phyloP scores from a whole-genome alignment of 2,888 invertebrate genomes.

The Polia nebulosa region DNA sequence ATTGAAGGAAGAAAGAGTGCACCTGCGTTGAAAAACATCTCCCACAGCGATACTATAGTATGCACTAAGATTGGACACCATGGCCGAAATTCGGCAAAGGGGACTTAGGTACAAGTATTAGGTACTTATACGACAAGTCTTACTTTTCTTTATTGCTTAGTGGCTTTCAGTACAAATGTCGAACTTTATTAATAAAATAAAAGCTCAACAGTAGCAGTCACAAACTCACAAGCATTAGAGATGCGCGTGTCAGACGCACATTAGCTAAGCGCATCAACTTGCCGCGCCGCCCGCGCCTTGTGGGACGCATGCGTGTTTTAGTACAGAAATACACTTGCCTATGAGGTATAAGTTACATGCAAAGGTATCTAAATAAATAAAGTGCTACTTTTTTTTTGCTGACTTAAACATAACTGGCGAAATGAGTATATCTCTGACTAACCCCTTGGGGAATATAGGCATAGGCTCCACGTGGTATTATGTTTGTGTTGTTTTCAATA shows the following conservation, averaged over 20 bases:
- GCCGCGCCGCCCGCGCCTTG: constrained; percentile 4
- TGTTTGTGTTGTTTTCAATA: not conserved
- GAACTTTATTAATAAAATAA: no score
- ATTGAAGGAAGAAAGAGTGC: not conserved
- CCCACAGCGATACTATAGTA: no score
- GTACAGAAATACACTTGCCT: not conserved
- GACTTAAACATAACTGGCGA: not conserved
- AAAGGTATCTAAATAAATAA: not conserved
- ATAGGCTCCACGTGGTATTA: not conserved
- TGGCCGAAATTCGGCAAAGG: not conserved
- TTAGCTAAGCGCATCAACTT: constrained; percentile 13
- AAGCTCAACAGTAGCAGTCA: constrained; percentile 12
- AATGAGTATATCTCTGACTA: not conserved
- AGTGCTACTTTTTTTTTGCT: not conserved
- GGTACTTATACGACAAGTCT: no score
- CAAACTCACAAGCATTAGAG: constrained; percentile 7
- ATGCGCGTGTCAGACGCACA: constrained; percentile 36
- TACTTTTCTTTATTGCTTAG: no score
- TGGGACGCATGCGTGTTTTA: constrained; percentile 6
- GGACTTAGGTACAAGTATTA: no score
- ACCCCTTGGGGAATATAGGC: not conserved
- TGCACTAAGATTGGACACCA: not conserved
- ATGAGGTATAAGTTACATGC: not conserved
- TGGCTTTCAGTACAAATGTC: no score
- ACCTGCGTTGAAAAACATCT: no score